Conservation (phyloP, 2,113 vertebrate genomes). For the Amblyopsis rosae region DNA sequence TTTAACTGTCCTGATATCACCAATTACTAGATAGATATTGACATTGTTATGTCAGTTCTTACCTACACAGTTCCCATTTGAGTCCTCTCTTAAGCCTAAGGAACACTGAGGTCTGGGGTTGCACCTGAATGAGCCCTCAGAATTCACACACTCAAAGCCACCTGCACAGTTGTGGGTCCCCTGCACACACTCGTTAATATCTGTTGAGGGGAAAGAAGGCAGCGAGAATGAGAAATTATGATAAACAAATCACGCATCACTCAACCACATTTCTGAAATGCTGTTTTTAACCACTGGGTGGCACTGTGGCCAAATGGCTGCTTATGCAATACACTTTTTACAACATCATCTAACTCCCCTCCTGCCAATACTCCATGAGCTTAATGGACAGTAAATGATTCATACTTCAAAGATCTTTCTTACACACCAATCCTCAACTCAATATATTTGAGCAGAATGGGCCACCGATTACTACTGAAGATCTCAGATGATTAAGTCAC, state of each 20-base stretch:
- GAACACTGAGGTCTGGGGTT: conserved; percentile 80
- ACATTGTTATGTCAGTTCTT: conserved; percentile 35
- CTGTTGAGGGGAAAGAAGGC: conserved; percentile 61
- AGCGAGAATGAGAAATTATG: background rate
- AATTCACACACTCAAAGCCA: conserved; percentile 84
- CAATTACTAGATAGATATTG: background rate
- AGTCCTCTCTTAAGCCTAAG: conserved; percentile 81
- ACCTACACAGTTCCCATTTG: conserved; percentile 85
- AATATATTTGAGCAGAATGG: background rate
- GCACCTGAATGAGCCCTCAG: conserved; percentile 87
- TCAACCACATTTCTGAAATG: conserved; percentile 12
- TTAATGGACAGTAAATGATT: conserved; percentile 7
- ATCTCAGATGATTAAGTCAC: conserved; percentile 4
- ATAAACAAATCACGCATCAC: conserved; percentile 4
- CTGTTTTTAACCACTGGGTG: conserved; percentile 57
- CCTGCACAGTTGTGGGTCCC: conserved; percentile 80
- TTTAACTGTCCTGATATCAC: background rate
- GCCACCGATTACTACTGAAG: conserved; percentile 11
- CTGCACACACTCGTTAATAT: conserved; percentile 83
- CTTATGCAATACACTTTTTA: background rate
- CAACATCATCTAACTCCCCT: background rate
- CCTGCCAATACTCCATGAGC: background rate
- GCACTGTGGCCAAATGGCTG: conserved; percentile 61
- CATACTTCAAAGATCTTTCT: background rate
- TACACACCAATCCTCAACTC: conserved; percentile 13